Base-by-base conservation (phyloP, 2,797 vertebrate species). In the Helarctos malayanus region DNA sequence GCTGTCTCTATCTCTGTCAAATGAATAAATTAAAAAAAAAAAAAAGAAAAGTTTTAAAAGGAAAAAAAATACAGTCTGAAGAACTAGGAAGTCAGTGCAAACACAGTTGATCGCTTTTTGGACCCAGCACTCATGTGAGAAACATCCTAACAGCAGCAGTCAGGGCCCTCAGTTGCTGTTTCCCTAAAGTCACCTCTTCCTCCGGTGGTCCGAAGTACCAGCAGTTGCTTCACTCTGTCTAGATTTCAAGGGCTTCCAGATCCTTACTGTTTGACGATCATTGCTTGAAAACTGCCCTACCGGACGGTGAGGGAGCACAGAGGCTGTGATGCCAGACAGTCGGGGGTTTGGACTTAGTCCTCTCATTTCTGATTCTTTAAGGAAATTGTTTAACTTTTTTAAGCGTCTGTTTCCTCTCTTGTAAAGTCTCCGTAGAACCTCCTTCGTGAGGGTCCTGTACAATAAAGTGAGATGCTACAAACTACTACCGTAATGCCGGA, bases 201-300 rank as follows among this genome's bases (percentile, higher is more conserved):
- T 56, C 76, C 57, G 80, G 41, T 47, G 16, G 27, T 69, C 61
- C 75, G 10, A 85, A 95, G 57, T 52, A 38, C 38, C 38, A 94
- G 57, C 32, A 83, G 18, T 71, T 95, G 45, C 47, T 49, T 59
- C 85, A 86, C 56, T 90, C 79, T 87, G 38, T 18, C 41, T 10
- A 92, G 27, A 94, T 57, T 87, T 83, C 86, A 69, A 90, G n/a
- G 52, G 15, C 56, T 96, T 87, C 35, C 59, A 79, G n/a, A 76
- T 80, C 3, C 35, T 61, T 56, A 56, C 25, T 9, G 0, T 83
- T 76, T 89, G 61, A 47, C 27, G 57, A 21, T 52, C 49, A 27
- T 57, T 79, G 49, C 35, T 73, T 91, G 57, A 75, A 91, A 91
- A 87, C 13, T 15, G 25, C 41, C 80, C 13, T 35, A 35, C 29